Evolutionary conservation across 2,113 vertebrate genomes (phyloP).

Genomic region (Thamnaconus septentrionalis): DNA sequence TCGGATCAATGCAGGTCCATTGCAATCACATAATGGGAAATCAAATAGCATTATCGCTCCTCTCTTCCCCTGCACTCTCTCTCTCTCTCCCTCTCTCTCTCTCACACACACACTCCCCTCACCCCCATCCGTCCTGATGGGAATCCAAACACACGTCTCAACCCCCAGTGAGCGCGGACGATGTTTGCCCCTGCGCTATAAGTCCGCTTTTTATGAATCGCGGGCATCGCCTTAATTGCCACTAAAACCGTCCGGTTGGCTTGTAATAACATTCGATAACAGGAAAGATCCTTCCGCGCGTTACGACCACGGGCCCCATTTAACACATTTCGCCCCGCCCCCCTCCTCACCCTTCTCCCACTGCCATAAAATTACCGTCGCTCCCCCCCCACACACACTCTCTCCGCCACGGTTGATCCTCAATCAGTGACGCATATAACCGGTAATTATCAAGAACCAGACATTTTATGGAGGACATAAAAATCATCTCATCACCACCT

Average conservation of each 20-base stretch:
- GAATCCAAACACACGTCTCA: constrained; percentile 91
- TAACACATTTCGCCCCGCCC: constrained; percentile 60
- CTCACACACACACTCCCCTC: constrained; percentile 26
- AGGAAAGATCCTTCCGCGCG: constrained; percentile 67
- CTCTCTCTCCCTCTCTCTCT: constrained; percentile 32
- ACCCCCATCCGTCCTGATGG: constrained; percentile 77
- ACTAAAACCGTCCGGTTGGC: constrained; percentile 85
- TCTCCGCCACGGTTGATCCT: constrained; percentile 53
- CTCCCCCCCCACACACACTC: too few species aligned
- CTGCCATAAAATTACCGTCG: constrained; percentile 69
- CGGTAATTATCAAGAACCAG: constrained; percentile 52
- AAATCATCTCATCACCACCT: constrained; percentile 16
- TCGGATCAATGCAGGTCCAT: constrained; percentile 97
- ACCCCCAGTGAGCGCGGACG: constrained; percentile 79
- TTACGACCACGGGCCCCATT: constrained; percentile 62
- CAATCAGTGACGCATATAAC: constrained; percentile 68
- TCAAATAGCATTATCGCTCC: constrained; percentile 95
- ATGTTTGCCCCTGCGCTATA: constrained; percentile 91
- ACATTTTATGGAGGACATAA: constrained; percentile 55
- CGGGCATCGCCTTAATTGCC: constrained; percentile 88
- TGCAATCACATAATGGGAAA: constrained; percentile 98
- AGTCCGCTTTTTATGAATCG: constrained; percentile 96
- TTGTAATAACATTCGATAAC: constrained; percentile 80
- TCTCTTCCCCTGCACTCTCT: constrained; percentile 1
- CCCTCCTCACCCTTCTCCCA: constrained; percentile 1